Conservation (phyloP, 2,113 vertebrate species). For the Illadopsis cleaveri region DNA sequence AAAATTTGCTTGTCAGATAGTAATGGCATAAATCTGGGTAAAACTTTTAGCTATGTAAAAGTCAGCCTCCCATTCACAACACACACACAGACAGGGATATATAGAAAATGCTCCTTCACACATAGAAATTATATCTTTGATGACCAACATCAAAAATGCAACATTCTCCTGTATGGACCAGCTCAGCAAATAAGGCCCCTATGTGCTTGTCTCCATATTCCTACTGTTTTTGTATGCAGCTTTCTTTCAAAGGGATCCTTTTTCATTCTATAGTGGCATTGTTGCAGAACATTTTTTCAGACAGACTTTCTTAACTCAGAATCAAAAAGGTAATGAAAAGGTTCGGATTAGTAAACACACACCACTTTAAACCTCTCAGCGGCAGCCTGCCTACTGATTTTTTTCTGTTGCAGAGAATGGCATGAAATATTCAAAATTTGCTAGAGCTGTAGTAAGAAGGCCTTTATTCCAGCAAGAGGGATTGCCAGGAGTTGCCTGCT, state of each 20-base stretch:
- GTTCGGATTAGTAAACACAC: neutral
- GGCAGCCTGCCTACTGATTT: neutral
- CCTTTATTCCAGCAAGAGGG: conserved; percentile 61
- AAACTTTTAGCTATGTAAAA: neutral
- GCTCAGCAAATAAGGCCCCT: neutral
- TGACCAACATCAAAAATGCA: neutral
- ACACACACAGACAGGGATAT: neutral
- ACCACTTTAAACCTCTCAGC: neutral
- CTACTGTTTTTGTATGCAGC: neutral
- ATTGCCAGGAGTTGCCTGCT: conserved; percentile 57
- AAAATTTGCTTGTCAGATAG: neutral
- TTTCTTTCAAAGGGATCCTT: neutral
- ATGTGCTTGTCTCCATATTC: neutral
- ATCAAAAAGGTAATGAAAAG: neutral
- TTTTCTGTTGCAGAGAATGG: neutral
- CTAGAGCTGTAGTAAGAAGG: conserved; percentile 25
- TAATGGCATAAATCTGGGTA: neutral
- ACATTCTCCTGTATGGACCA: neutral
- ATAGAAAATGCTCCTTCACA: neutral
- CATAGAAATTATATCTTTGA: neutral
- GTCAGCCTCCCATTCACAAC: neutral
- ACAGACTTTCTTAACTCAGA: neutral
- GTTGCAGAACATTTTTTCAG: neutral
- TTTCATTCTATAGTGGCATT: neutral
- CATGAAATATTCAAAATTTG: conserved; percentile 64